Conservation (phyloP, 2,113 vertebrate genomes). For the Menidia beryllina region DNA sequence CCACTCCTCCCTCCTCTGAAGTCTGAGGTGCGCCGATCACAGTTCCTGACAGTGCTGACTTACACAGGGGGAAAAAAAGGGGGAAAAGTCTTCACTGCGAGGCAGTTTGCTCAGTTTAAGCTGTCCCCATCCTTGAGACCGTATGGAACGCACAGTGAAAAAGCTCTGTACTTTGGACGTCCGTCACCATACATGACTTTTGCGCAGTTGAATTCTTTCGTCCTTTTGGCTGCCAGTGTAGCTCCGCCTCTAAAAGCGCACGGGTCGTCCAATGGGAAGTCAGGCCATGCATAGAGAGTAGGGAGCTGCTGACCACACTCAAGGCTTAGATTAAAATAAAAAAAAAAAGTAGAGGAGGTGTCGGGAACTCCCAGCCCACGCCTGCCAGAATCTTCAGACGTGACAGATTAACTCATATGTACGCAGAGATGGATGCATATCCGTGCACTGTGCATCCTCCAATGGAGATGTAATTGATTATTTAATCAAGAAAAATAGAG, state of each 20-base stretch:
- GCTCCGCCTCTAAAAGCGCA: slow-evolving; percentile 80
- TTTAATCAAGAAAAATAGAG: not conserved
- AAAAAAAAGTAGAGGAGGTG: slow-evolving; percentile 67
- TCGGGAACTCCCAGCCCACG: slow-evolving; percentile 76
- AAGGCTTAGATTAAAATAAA: slow-evolving; percentile 44
- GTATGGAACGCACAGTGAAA: slow-evolving; percentile 86
- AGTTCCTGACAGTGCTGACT: slow-evolving; percentile 40
- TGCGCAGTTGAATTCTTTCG: slow-evolving; percentile 91
- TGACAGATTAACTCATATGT: slow-evolving; percentile 51
- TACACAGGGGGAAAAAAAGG: not conserved
- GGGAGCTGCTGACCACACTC: slow-evolving; percentile 82
- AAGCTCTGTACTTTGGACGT: slow-evolving; percentile 94
- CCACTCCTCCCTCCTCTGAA: slow-evolving; percentile 58
- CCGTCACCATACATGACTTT: slow-evolving; percentile 94
- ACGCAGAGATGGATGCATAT: slow-evolving; percentile 35
- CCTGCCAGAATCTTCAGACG: slow-evolving; percentile 62
- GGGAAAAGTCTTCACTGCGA: slow-evolving; percentile 31
- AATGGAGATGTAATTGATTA: not conserved
- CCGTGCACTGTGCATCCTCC: not conserved
- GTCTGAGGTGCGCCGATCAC: slow-evolving; percentile 46
- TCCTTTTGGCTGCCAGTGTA: slow-evolving; percentile 75
- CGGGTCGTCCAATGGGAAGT: slow-evolving; percentile 82
- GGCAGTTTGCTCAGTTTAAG: slow-evolving; percentile 54
- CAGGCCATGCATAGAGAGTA: slow-evolving; percentile 49
- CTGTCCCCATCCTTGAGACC: slow-evolving; percentile 82